Percentiles rank a stretch among this genome's conserved stretches.
phyloP scores from a whole-genome alignment of 2,113 vertebrate species.

The Bubalus kerabau region DNA sequence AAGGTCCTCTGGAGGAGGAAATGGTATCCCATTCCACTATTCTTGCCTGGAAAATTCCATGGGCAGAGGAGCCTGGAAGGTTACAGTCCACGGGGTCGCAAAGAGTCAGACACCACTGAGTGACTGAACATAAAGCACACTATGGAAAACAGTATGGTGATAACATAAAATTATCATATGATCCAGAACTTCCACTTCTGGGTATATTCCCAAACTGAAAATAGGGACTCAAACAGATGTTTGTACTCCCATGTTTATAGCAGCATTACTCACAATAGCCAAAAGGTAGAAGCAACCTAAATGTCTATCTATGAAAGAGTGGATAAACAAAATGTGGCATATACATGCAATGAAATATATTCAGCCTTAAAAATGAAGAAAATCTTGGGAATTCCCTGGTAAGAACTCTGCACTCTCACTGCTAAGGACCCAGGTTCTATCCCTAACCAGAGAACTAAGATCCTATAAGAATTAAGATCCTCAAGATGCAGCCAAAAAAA shows the following conservation, averaged over 20 bases:
- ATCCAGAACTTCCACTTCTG: not conserved
- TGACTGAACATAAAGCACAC: not conserved
- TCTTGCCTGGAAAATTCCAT: not conserved
- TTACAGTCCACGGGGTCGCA: not conserved
- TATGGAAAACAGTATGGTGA: not conserved
- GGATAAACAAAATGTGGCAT: not conserved
- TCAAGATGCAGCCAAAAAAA: not conserved
- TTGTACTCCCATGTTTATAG: not conserved
- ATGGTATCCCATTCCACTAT: not conserved
- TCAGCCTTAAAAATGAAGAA: not conserved
- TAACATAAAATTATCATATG: not conserved
- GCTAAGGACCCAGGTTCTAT: not conserved
- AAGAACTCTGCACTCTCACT: not conserved
- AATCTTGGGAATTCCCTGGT: not conserved
- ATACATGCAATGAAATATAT: not conserved
- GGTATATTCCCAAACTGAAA: not conserved
- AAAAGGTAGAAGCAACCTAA: not conserved
- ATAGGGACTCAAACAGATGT: not conserved
- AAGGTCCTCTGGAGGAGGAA: not conserved
- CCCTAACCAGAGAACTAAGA: not conserved
- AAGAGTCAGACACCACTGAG: not conserved
- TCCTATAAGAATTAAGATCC: not conserved
- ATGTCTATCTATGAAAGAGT: not conserved
- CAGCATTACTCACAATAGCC: not conserved
- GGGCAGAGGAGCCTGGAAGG: not conserved